A percentile compares a stretch with the other conserved stretches of the same genome.
Conservation (phyloP, 2,797 vertebrate species). For the Sternotherus odoratus region DNA sequence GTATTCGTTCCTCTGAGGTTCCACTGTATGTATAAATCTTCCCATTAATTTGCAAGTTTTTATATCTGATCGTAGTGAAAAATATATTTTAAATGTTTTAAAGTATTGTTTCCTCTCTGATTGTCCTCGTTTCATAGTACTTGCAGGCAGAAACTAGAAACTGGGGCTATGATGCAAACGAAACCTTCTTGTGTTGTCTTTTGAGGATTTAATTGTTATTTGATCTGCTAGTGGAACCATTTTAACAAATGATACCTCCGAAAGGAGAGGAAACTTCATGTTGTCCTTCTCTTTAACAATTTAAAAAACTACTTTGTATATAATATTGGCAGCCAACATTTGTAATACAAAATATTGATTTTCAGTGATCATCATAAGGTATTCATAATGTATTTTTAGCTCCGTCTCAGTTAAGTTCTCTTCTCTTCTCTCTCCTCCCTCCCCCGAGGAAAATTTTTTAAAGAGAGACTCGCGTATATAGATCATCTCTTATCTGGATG, state of each 20-base stretch:
- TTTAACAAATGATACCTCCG: conserved; percentile 64
- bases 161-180: conserved; percentile 24
- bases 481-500: background rate
- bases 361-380: background rate
- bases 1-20: too few relatives aligned
- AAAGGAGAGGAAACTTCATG: conserved; percentile 50
- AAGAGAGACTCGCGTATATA: background rate
- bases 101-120: background rate
- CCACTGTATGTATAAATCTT: background rate
- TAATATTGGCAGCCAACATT: background rate
- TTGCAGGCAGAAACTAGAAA: conserved; percentile 52
- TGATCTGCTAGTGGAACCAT: conserved; percentile 66
- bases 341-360: background rate
- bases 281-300: conserved; percentile 40
- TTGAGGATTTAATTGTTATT: conserved; percentile 60
- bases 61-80: background rate
- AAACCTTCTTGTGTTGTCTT: conserved; percentile 58
- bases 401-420: background rate
- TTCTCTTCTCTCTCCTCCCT: accelerated
- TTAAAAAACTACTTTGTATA: conserved; percentile 49
- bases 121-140: background rate
- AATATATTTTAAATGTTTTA: conserved; percentile 11
- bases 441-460: too few relatives aligned
- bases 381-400: background rate
- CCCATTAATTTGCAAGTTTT: background rate